Base-by-base conservation (phyloP, 1,140 invertebrate genomes). In the Subanguina moxae region DNA sequence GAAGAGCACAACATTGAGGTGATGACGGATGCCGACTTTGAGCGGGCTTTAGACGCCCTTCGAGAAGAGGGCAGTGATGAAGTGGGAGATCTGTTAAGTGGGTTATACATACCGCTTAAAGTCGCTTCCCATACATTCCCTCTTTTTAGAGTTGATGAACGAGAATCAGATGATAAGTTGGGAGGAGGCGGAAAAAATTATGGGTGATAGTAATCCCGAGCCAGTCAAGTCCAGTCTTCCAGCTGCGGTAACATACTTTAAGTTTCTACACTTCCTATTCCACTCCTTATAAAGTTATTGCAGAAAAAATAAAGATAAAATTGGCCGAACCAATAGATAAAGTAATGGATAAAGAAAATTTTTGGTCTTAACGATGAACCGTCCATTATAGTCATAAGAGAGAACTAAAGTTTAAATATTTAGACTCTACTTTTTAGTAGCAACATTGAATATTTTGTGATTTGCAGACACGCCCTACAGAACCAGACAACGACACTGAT, bases 401-500 rank as follows among this genome's bases (percentile, higher is more conserved):
- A n/a, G n/a, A n/a, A n/a, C n/a, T n/a, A n/a, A n/a, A n/a, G n/a
- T n/a, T n/a, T n/a, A n/a, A n/a, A n/a, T n/a, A n/a, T n/a, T n/a
- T n/a, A n/a, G n/a, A n/a, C n/a, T n/a, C n/a, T n/a, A n/a, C n/a
- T n/a, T n/a, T n/a, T n/a, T n/a, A n/a, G n/a, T n/a, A n/a, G n/a
- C n/a, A n/a, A n/a, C n/a, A 38, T 38, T 38, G 3, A 5, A 52
- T 52, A 52, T 21, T 52, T 7, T 21, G 48, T 8, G 3, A 21
- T 0, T 74, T 77, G 62, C 79, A 82, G 56, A 83, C 81, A 45
- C 62, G 81, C 27, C 81, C 81, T 1, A 76, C 78, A 15, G 84
- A 85, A 57, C 83, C 86, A 19, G 84, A 85, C 38, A 86, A 86
- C 71, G 80, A 77, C 56, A 86, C 85, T 43, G 84, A 87, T 68